phyloP scores from a whole-genome alignment of 2,797 vertebrate genomes.

The Labroides dimidiatus region DNA sequence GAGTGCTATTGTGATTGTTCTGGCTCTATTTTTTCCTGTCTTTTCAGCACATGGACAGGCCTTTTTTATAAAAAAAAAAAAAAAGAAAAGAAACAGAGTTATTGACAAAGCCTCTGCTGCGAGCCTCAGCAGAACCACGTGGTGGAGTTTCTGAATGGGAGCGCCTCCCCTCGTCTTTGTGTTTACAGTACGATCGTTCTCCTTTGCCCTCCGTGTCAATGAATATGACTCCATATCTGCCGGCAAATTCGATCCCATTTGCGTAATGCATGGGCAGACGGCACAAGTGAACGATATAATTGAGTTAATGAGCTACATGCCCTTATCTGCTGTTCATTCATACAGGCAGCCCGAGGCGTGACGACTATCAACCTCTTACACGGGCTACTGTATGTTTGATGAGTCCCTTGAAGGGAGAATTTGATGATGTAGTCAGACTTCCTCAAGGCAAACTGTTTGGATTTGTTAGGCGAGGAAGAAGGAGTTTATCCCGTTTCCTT shows the following conservation, averaged over 20 bases:
- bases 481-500: constrained; percentile 47
- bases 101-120: constrained; percentile 46
- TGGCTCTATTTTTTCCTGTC: constrained; percentile 14
- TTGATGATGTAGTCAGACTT: constrained; percentile 62
- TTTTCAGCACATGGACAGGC: constrained; percentile 27
- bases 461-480: constrained; percentile 55
- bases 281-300: constrained; percentile 65
- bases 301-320: constrained; percentile 75
- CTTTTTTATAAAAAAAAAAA: too few species aligned
- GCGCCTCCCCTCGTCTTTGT: constrained; percentile 4
- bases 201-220: constrained; percentile 23
- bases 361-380: constrained; percentile 71
- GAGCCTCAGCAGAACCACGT: constrained; percentile 29
- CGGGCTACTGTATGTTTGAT: constrained; percentile 74
- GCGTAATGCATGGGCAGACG: constrained; percentile 53
- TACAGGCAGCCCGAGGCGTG: constrained; percentile 64
- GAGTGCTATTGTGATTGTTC: constrained; percentile 58
- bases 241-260: constrained; percentile 53
- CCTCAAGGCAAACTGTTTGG: constrained; percentile 68
- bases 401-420: constrained; percentile 66
- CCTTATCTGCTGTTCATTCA: constrained; percentile 74
- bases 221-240: constrained; percentile 51
- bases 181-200: constrained; percentile 39
- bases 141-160: constrained; percentile 37
- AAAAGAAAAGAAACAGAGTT: constrained; percentile 46